Evolutionary conservation across 2,888 invertebrate species (phyloP).

Genomic region (Ophraella communa): DNA sequence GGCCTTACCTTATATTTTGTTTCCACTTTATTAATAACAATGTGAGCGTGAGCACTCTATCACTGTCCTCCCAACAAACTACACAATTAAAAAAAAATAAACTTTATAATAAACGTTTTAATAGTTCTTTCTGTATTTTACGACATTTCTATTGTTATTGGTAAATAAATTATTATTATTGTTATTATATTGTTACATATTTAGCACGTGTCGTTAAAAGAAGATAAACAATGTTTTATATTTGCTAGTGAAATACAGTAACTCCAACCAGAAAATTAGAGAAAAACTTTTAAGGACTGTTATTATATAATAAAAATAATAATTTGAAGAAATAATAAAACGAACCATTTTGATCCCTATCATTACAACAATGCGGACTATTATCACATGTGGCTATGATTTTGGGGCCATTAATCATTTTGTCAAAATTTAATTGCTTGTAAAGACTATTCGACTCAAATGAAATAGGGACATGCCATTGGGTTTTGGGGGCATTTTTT

Average conservation of each 20-base stretch:
- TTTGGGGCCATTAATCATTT: conserved; percentile 57
- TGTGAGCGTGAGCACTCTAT: too few relatives aligned
- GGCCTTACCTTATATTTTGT: too few relatives aligned
- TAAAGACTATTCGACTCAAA: conserved; percentile 50
- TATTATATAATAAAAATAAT: conserved; percentile 53
- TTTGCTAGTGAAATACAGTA: conserved; percentile 24
- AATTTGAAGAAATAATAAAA: conserved; percentile 52
- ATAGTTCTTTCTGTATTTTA: neutral
- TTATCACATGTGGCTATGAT: conserved; percentile 55
- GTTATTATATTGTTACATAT: conserved; percentile 16
- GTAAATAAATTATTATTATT: too few relatives aligned
- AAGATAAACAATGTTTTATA: conserved; percentile 25
- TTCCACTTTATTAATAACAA: too few relatives aligned
- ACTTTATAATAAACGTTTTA: too few relatives aligned
- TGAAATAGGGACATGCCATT: conserved; percentile 49
- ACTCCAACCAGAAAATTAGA: conserved; percentile 32
- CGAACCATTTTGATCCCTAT: conserved; percentile 50
- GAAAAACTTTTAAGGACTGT: conserved; percentile 47
- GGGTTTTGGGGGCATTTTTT: conserved; percentile 46
- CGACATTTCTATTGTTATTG: neutral
- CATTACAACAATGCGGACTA: conserved; percentile 53
- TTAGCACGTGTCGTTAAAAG: conserved; percentile 28
- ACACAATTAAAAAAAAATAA: too few relatives aligned
- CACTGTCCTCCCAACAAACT: too few relatives aligned
- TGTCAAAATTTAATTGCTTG: conserved; percentile 58